Conservation (phyloP, 2,113 vertebrate species). For the Edolisoma coerulescens region DNA sequence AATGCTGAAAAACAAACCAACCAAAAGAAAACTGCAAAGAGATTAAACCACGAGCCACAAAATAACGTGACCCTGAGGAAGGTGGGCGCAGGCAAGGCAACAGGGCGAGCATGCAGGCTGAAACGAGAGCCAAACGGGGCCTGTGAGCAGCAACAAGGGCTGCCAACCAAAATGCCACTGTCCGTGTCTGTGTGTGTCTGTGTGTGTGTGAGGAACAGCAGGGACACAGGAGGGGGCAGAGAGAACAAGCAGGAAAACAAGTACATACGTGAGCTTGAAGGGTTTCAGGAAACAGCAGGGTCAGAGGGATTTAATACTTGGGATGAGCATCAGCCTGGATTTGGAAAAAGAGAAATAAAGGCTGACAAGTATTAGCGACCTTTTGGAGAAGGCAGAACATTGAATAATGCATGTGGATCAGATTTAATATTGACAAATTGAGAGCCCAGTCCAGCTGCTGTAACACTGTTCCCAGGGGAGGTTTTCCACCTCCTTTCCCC, state of each 20-base stretch:
- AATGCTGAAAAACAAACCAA: slow-evolving; percentile 26
- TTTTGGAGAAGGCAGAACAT: neutral
- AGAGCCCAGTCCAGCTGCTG: slow-evolving; percentile 17
- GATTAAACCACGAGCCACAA: neutral
- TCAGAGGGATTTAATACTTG: neutral
- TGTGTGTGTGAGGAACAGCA: neutral
- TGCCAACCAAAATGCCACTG: neutral
- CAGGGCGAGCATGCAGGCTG: slow-evolving; percentile 61
- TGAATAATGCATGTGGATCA: neutral
- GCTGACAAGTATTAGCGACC: neutral
- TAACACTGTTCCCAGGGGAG: neutral
- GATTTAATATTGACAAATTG: neutral
- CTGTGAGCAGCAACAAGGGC: neutral
- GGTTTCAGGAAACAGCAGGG: neutral
- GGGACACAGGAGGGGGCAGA: neutral
- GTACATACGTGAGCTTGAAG: neutral
- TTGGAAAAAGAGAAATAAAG: neutral
- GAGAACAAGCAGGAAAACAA: slow-evolving; percentile 2
- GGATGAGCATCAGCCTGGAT: neutral
- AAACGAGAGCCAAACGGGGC: slow-evolving; percentile 16
- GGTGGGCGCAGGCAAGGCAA: slow-evolving; percentile 56
- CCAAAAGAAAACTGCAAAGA: slow-evolving; percentile 23
- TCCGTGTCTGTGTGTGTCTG: neutral
- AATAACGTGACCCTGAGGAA: neutral
- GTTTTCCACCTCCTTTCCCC: neutral